Base-by-base conservation (phyloP, 2,888 invertebrate species). In the Seladonia tumulorum region DNA sequence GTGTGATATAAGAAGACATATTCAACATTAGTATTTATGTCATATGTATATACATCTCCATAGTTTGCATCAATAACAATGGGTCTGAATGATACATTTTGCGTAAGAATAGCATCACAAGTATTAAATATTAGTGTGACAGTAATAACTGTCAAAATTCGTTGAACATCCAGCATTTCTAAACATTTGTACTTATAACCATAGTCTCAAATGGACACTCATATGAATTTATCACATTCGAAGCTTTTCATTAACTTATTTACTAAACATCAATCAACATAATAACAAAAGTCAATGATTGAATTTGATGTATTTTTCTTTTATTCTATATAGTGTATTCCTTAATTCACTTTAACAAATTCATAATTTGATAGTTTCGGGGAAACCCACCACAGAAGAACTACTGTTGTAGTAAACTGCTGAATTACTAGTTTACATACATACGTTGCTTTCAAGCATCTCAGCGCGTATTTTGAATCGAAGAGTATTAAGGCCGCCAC, bases 1-100 rank as follows among this genome's bases (percentile, higher is more conserved):
- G 92, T 88, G 49, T 89, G 88, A 79, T 93, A 95, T 35, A 95
- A 87, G 80, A 94, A 95, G 47, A 95, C 93, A 91, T 94, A 95
- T 90, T 95, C 95, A 29, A 93, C 42, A 12, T 89, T 90, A 49
- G 87, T 87, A 76, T 95, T 95, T 73, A 93, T 86, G 5, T 85
- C 79, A 79, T 89, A 76, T 35, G 75, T 71, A 79, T 94, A 94
- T 25, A 84, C 77, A 22, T 78, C 57, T 25, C 84, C 88, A 76
- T 94, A 95, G 7, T 92, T 82, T 5, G 93, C 95, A 4, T 85
- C 47, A 72, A 92, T 91, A 76, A 95, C 92, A 14, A 93, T 90
- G 1, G 94, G 93, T 72, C 87, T 90, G 4, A 94, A 90, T 5
- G 91, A 81, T 1, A 57, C 1, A 35, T 35, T n/a, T 39, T 39